Base-by-base conservation (phyloP, 1,140 invertebrate genomes). In the Trissolcus basalis region DNA sequence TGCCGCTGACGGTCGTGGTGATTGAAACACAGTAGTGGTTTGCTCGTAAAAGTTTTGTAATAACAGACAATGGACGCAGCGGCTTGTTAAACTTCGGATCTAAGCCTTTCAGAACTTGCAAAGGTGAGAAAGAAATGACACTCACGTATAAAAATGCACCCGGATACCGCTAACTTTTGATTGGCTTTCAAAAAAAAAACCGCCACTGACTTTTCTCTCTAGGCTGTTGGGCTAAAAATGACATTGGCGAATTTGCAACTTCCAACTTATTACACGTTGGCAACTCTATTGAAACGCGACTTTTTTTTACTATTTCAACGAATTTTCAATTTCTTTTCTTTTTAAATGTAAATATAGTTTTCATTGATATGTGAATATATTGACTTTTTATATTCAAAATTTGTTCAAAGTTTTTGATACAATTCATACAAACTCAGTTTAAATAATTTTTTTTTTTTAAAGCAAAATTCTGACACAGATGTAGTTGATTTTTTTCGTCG, bases 31-130 rank as follows among this genome's bases (percentile, higher is more conserved):
- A 58, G 70, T 72, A 51, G 59, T 56, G 68, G 68, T 63, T 71
- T 63, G 55, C 47, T 65, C 44, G 79, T 70, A 69, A 79, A 85
- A 84, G 80, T 84, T 85, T 83, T 45, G 76, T 77, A 82, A 84
- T 82, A 85, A 82, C 71, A 74, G 69, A 68, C 68, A 75, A 80
- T 80, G 64, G 73, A 60, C 77, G 64, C 63, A 59, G 41, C 51
- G 59, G 65, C 77, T 78, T 65, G 58, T 71, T 79, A 69, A 71
- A 79, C 47, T 71, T 79, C n/a, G 49, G 49, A 53, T 69, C 41
- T 70, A 70, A 78, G 76, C 65, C 70, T 73, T 70, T 69, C 36
- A 54, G 54, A 67, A 78, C 59, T 74, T 74, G 56, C 44, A 7
- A 39, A 74, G 65, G 70, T 74, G 70, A 74, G 61, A 74, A 76